These are phyloP conservation scores for Poliocrania exsul DNA, from an alignment of 2,797 vertebrate species.

Conservation along the genomic window DNA sequence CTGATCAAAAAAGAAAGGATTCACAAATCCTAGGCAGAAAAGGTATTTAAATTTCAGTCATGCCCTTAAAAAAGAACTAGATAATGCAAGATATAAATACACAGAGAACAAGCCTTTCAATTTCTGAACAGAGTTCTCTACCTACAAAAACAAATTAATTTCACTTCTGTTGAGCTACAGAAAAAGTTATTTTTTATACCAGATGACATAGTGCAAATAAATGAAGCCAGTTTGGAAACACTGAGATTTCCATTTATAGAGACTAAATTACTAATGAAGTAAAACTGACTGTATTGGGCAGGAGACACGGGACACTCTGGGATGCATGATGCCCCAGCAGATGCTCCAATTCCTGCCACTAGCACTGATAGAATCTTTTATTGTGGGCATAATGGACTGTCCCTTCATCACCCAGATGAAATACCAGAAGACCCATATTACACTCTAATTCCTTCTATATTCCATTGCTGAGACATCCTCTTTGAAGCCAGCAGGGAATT, in stretches of 20 bases:
- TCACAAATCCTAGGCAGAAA: slow-evolving; percentile 6
- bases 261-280: neutral
- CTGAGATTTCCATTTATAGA: neutral
- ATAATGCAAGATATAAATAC: neutral
- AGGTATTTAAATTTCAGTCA: neutral
- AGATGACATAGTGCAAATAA: neutral
- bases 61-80: neutral
- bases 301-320: neutral
- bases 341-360: neutral
- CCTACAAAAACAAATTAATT: neutral
- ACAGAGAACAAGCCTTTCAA: neutral
- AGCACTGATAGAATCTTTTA: neutral
- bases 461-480: neutral
- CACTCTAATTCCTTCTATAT: neutral
- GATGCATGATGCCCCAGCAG: neutral
- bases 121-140: neutral
- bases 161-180: neutral
- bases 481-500: neutral
- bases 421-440: neutral
- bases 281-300: neutral
- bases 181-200: neutral
- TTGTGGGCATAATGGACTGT: accelerated
- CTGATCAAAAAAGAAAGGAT: neutral
- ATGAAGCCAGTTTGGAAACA: neutral
- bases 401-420: neutral